Evolutionary conservation across 2,888 invertebrate genomes (phyloP), one percentile per base, ranked within the genome.

Genomic region (Hymenopus coronatus): DNA sequence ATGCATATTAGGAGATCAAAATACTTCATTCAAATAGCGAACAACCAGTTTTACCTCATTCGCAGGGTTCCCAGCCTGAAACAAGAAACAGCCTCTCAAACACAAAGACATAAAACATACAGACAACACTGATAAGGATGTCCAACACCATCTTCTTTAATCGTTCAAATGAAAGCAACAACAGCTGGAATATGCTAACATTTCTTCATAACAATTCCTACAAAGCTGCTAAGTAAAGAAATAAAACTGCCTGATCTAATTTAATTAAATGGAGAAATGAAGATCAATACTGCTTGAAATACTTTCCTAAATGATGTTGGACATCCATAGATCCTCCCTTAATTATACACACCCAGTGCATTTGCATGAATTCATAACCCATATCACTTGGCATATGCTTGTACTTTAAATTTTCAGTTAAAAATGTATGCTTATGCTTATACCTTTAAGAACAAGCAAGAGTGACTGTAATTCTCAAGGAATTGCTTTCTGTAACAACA

Each of bases 51-150:
- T 95, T 95, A 96, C 95, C 95, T 96, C 95, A 93, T 94, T 94
- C 94, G 95, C 95, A 94, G 96, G 95, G 94, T 95, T 95, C 94
- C 95, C 95, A 94, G 95, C 95, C 95, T 96, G 96, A 92, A 96
- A 96, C 95, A 95, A 94, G 94, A 94, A 91, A 91, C 90, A 91
- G 91, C 91, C 90, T 92, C 93, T 92, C 91, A 90, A 92, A 93
- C 93, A 93, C 93, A 90, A 91, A 91, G 91, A 89, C 88, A 90
- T 70, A 70, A 40, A 70, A 70, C 54, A 70, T 70, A 70, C 88
- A 90, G 89, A 90, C 89, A 84, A 88, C 83, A 85, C 40, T 89
- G 27, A 30, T 30, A 28, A 82, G 87, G 87, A 40, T 87, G 87
- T 27, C 87, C 82, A 87, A 87, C 54, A 70, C 20, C 54, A 70